A percentile compares a stretch with the other conserved stretches of the same genome.
Conservation (phyloP, 1,140 invertebrate species). For the Cepaea nemoralis region DNA sequence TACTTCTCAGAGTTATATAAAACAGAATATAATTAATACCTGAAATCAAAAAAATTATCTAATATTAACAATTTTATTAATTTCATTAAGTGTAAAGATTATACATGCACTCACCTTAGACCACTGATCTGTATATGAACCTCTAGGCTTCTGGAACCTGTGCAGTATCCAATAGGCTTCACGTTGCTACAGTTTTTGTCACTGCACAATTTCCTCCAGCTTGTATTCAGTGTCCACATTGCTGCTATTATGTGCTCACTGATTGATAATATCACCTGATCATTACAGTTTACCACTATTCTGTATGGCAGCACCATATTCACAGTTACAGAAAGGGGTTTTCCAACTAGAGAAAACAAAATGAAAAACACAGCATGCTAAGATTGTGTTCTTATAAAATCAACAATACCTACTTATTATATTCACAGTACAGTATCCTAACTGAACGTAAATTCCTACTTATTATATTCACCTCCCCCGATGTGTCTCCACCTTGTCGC, state of each 20-base stretch:
- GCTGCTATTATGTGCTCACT: not conserved
- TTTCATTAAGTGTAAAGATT: no score
- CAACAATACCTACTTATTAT: no score
- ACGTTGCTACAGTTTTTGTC: conserved; percentile 13
- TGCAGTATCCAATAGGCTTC: not conserved
- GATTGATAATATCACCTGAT: not conserved
- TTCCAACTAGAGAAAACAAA: not conserved
- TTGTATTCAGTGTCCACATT: not conserved
- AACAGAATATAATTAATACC: no score
- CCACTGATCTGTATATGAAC: not conserved
- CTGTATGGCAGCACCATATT: not conserved
- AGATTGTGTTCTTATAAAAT: no score
- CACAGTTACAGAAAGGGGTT: not conserved
- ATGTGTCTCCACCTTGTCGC: no score
- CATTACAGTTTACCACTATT: not conserved
- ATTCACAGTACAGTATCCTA: no score
- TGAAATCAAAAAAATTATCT: no score
- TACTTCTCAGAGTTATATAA: no score
- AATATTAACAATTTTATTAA: no score
- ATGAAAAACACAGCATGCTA: not conserved
- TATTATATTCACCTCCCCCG: no score
- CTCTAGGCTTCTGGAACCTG: not conserved
- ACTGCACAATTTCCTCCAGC: not conserved
- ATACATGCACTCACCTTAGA: not conserved
- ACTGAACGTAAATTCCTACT: no score